Percentiles rank a stretch among this genome's conserved stretches.
phyloP scores from a whole-genome alignment of 2,113 vertebrate genomes.

The Silurus meridionalis region DNA sequence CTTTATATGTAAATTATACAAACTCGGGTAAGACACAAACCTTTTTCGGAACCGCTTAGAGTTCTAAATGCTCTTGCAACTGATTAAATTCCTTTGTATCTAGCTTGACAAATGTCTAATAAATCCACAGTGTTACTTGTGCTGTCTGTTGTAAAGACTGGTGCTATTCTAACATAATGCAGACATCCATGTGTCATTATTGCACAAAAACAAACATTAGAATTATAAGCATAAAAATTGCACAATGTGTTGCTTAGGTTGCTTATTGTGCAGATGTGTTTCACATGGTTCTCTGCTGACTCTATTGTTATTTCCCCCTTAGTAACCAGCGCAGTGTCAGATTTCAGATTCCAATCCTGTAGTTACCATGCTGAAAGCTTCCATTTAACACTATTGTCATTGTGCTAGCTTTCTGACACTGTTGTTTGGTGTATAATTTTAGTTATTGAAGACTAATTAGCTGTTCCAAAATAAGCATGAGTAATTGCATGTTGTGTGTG shows the following conservation, averaged over 20 bases:
- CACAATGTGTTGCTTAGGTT: neutral
- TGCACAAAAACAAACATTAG: neutral
- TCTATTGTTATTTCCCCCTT: neutral
- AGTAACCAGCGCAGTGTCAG: neutral
- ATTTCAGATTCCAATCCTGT: conserved; percentile 3
- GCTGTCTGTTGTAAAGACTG: neutral
- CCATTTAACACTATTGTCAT: conserved; percentile 13
- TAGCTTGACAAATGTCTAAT: neutral
- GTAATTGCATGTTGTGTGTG: neutral
- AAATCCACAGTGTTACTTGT: neutral
- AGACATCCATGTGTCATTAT: neutral
- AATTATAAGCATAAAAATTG: neutral
- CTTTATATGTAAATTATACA: neutral
- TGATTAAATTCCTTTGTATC: neutral
- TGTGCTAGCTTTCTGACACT: conserved; percentile 15
- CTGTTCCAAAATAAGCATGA: neutral
- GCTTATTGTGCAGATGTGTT: neutral
- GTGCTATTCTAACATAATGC: neutral
- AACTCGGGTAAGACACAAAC: neutral
- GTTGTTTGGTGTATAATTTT: neutral
- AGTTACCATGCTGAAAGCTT: neutral
- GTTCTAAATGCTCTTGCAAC: neutral
- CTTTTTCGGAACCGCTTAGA: neutral
- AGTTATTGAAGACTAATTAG: neutral
- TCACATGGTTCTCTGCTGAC: neutral